A percentile compares a stretch with the other conserved stretches of the same genome.
Conservation (phyloP, 2,113 vertebrate genomes). For the Alouatta palliata region DNA sequence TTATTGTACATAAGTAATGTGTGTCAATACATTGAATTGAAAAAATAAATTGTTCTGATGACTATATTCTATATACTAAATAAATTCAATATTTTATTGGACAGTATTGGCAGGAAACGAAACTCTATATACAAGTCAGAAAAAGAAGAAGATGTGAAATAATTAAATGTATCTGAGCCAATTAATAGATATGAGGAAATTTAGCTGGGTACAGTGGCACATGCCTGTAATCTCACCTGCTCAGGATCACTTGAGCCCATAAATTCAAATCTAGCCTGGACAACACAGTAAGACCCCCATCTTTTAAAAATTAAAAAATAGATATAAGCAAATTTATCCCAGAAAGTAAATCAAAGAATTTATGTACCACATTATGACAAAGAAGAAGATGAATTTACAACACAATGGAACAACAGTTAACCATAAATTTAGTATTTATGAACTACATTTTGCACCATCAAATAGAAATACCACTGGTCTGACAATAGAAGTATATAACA, state of each 20-base stretch:
- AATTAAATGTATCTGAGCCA: not conserved
- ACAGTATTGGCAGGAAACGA: not conserved
- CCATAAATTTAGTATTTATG: not conserved
- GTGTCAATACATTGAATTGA: not conserved
- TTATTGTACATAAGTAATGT: not conserved
- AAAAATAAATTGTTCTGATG: not conserved
- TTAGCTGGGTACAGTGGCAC: too few species aligned
- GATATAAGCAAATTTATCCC: not conserved
- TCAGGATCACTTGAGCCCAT: not conserved
- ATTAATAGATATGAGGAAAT: not conserved
- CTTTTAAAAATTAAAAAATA: not conserved
- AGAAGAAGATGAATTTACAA: not conserved
- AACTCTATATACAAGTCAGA: not conserved
- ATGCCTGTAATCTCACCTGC: too few species aligned
- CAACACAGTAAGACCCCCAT: not conserved
- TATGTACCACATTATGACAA: not conserved
- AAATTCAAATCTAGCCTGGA: not conserved
- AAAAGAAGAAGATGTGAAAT: not conserved
- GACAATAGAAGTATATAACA: not conserved
- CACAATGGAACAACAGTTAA: not conserved
- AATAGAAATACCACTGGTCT: not conserved
- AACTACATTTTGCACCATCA: not conserved
- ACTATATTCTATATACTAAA: not conserved
- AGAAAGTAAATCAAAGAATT: not conserved
- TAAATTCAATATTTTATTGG: not conserved